Base-by-base conservation (phyloP, 1,140 invertebrate genomes). In the Homalodisca vitripennis region DNA sequence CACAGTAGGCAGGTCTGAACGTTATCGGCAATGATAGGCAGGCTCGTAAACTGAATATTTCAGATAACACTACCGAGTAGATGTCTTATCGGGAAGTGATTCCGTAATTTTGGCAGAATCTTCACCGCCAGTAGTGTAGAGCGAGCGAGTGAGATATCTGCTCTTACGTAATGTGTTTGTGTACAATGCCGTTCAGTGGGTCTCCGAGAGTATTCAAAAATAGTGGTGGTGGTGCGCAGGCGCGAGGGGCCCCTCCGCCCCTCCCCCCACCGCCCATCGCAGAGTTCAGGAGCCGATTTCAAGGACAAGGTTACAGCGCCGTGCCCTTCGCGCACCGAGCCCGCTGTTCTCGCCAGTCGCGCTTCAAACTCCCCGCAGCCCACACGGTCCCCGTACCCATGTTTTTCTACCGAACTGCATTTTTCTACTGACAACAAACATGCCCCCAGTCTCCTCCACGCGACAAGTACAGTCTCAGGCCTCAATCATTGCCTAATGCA, bases 231-330 rank as follows among this genome's bases (percentile, higher is more conserved):
- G 29, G 55, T 30, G 29, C 66, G 66, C 30, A 24, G 48, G n/a
- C 47, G 66, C 47, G 41, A 20, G 27, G 27, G 27, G 27, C 12
- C 29, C 55, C 55, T 14, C 55, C 27, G 20, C 62, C 30, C 30
- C 30, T 48, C 51, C 66, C 66, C 66, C 51, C 29, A 51, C 53
- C 27, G 27, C 48, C 46, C 47, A 20, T 48, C 27, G 66, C 26
- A 57, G 67, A 62, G 67, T 68, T 68, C 67, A 68, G 51, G 67
- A 60, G 67, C 67, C 67, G 67, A n/a, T 57, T 68, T 68, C 67
- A 68, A 68, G 67, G 67, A 68, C 67, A 68, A 68, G 67, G 67
- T 55, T 55, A 68, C 26, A 29, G 30, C 30, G 30, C 66, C 22
- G 24, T 68, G 67, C 67, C 67, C 55, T 60, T 68, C 53, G 47